These are phyloP conservation scores for Drosophila buzzatii DNA, from an alignment of 2,888 invertebrate species.

Conservation along the genomic window DNA sequence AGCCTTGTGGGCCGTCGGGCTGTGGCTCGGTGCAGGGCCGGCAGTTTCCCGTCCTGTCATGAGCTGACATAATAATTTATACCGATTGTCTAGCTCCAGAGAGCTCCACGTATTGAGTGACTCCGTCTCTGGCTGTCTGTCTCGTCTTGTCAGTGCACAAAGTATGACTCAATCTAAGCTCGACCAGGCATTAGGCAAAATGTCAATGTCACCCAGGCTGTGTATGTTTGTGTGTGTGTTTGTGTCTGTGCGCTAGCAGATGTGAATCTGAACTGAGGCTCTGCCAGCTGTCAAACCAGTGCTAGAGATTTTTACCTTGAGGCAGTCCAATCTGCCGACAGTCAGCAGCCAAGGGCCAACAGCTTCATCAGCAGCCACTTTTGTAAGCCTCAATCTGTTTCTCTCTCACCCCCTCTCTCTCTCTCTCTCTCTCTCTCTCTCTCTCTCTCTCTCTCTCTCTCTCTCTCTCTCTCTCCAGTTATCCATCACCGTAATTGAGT, in stretches of 20 bases:
- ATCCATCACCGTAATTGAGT: slow-evolving; percentile 46
- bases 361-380: slow-evolving; percentile 12
- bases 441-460: not conserved
- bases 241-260: slow-evolving; percentile 10
- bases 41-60: slow-evolving; percentile 48
- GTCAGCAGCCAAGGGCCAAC: slow-evolving; percentile 13
- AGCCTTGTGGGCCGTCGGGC: slow-evolving; percentile 29
- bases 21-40: slow-evolving; percentile 25
- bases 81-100: slow-evolving; percentile 47
- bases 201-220: slow-evolving; percentile 51
- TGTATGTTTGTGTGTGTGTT: not conserved
- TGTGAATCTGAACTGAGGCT: slow-evolving; percentile 25
- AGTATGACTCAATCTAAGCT: slow-evolving; percentile 57
- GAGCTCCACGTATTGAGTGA: slow-evolving; percentile 41
- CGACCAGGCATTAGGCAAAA: slow-evolving; percentile 45
- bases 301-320: slow-evolving; percentile 42
- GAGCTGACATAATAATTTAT: slow-evolving; percentile 77
- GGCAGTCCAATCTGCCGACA: slow-evolving; percentile 42
- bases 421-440: not conserved
- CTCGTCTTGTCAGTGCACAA: slow-evolving; percentile 46
- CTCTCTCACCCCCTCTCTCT: not conserved
- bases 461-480: not conserved
- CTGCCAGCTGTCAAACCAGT: slow-evolving; percentile 41
- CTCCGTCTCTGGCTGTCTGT: slow-evolving; percentile 28
- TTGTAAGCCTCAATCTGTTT: not conserved